phyloP scores from a whole-genome alignment of 2,113 vertebrate genomes.

The Campylomormyrus numenius region DNA sequence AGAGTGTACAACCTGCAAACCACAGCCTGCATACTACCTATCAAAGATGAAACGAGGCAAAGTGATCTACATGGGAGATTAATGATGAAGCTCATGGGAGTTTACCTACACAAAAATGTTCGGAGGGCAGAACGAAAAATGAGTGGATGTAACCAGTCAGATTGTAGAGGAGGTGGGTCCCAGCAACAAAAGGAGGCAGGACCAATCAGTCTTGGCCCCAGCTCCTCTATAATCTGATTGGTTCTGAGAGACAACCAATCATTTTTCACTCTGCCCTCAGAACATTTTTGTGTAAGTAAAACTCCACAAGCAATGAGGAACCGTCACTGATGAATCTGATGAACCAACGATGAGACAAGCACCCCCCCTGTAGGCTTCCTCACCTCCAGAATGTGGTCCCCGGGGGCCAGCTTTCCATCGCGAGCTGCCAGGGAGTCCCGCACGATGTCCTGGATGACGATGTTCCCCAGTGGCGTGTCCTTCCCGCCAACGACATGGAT shows the following conservation, averaged over 20 bases:
- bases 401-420: conserved; percentile 77
- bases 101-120: too few relatives aligned
- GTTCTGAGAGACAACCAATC: too few relatives aligned
- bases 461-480: conserved; percentile 82
- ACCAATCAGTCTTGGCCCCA: too few relatives aligned
- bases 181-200: too few relatives aligned
- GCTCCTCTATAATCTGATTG: too few relatives aligned
- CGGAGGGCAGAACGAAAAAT: too few relatives aligned
- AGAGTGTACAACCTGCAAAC: background rate
- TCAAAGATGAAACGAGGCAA: background rate
- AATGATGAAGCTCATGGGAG: background rate
- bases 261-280: too few relatives aligned
- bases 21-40: background rate
- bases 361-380: conserved; percentile 2
- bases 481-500: conserved; percentile 83
- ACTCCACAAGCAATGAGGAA: background rate
- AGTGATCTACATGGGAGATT: background rate
- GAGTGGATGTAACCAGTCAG: too few relatives aligned
- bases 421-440: conserved; percentile 67
- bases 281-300: too few relatives aligned
- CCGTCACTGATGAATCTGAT: background rate
- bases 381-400: conserved; percentile 87
- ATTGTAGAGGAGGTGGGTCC: too few relatives aligned
- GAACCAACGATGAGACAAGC: too few relatives aligned
- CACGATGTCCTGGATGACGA: conserved; percentile 80